Percentiles rank a stretch among this genome's conserved stretches.
Conservation (phyloP, 2,888 invertebrate species). For the Platycnemis pennipes region DNA sequence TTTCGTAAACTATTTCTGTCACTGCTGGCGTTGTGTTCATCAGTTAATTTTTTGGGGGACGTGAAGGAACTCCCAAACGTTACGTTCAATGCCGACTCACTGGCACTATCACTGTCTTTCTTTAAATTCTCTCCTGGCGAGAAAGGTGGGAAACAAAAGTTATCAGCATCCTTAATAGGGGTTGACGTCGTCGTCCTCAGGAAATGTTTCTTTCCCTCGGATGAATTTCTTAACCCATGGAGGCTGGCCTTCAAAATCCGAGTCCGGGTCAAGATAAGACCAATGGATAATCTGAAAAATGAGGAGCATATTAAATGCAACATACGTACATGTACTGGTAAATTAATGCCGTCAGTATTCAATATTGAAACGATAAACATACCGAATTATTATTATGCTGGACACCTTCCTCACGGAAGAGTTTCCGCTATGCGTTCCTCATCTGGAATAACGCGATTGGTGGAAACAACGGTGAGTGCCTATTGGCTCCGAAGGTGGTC, state of each 20-base stretch:
- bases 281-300: neutral
- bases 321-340: neutral
- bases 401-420: neutral
- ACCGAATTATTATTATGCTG: neutral
- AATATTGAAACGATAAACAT: neutral
- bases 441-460: neutral
- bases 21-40: neutral
- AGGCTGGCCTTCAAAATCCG: neutral
- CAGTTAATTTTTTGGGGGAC: neutral
- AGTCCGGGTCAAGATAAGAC: neutral
- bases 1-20: constrained; percentile 11
- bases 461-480: neutral
- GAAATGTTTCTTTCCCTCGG: neutral
- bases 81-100: neutral
- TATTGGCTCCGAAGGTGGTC: neutral
- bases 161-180: neutral
- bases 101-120: neutral
- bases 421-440: neutral
- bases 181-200: neutral
- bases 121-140: neutral
- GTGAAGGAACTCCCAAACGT: neutral
- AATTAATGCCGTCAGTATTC: neutral
- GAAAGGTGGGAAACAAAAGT: neutral
- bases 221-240: neutral
- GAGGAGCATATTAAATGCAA: neutral